Base-by-base conservation (phyloP, 2,113 vertebrate genomes). In the Cepphus grylle region DNA sequence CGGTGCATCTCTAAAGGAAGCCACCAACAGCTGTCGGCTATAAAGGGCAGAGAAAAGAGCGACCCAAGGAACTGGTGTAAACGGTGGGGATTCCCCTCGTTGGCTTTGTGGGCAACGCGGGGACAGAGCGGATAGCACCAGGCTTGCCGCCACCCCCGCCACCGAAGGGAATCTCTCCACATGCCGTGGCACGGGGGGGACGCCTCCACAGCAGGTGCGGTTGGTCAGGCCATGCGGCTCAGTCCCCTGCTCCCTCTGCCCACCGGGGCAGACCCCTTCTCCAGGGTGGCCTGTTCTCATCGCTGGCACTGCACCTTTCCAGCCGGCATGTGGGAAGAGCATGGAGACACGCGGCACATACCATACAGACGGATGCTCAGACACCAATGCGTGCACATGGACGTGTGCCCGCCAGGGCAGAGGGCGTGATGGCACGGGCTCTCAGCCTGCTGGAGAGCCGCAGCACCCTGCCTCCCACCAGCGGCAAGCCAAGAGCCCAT, bases 371-470 rank as follows among this genome's bases (percentile, higher is more conserved):
- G 34, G 84, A 95, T 6, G 82, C 94, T 95, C 8, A 11, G 73
- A 96, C 90, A 81, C 82, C 80, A 49, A 91, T n/a, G 15, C 59
- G 85, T 92, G 95, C 90, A 93, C 86, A 71, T 36, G 30, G 30
- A 78, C 38, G 17, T 34, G 62, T 8, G 86, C 45, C 79, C 38
- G 3, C 76, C 16, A 0, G 34, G 19, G 30, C 5, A 12, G 32
- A 86, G 61, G 47, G 55, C 6, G 1, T 34, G 22, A 42, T 0
- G 8, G 77, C 70, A 56, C 5, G 1, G 67, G 53, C 43, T 81
- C 50, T 62, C 25, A 2, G 66, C 52, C 61, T 38, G 49, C 72
- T 20, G 59, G 14, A 38, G 55, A 45, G 90, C 49, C 29, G 3
- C 1, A 1, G 47, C 29, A 52, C 42, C 62, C 77, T 1, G 0